Evolutionary conservation across 2,113 vertebrate genomes (phyloP), one percentile per base, ranked within the genome.

Genomic region (Illadopsis cleaveri): DNA sequence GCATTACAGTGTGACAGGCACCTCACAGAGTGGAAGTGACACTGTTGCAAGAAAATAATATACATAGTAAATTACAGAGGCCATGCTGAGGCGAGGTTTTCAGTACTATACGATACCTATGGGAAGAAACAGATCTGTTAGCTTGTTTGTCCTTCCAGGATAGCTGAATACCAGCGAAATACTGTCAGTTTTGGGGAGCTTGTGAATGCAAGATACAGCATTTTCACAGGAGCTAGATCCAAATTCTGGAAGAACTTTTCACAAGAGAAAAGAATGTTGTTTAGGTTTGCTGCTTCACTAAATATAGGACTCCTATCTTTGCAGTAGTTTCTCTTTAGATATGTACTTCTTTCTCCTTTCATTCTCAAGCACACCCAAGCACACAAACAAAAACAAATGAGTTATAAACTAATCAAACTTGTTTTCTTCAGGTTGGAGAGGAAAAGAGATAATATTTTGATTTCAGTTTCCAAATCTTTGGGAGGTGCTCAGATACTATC

Each of bases 401-500:
- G 69, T 75, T 82, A 64, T 68, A 95, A 92, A 95, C 65, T 93
- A 94, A 95, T 96, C 91, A 72, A 82, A 95, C 95, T 95, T 91
- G 96, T 89, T 97, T 94, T 91, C 60, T 69, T 40, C 86, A 61
- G 51, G 72, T 82, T 81, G 91, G 72, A 92, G 94, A 94, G 64
- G 56, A 97, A 94, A 95, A 91, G 86, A 89, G 40, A 95, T 95
- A 79, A 64, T 65, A 89, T 82, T 97, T 94, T 91, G 86, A 95
- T 96, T 94, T 92, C 91, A 95, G 72, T 94, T 95, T 97, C 96
- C 83, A 97, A 92, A 96, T 93, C 86, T 91, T 79, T 94, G 95
- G 94, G 96, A 95, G 95, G 94, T 93, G 53, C 86, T 92, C 61
- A 94, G 96, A 96, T 97, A 92, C 42, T 95, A 97, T 96, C 95